These are phyloP conservation scores for Drosophila macrospina DNA, from an alignment of 2,888 invertebrate species.

Conservation along the genomic window DNA sequence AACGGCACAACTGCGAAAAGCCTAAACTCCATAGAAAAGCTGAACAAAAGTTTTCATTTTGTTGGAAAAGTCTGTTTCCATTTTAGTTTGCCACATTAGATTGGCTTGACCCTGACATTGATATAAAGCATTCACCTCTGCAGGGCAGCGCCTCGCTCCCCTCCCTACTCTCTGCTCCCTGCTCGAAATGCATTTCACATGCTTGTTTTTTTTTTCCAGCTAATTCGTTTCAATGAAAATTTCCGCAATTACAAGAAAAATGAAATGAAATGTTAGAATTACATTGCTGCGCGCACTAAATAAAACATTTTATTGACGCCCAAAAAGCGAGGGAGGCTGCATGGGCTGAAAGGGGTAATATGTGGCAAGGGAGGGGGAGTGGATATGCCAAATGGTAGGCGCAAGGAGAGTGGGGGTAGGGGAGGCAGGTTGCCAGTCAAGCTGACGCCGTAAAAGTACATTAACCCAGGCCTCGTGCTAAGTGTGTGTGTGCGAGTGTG, in stretches of 20 bases:
- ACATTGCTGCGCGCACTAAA: conserved; percentile 60
- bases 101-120: conserved; percentile 67
- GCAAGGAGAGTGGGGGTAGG: too few species aligned
- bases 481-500: conserved; percentile 13
- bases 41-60: too few species aligned
- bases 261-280: conserved; percentile 72
- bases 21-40: too few species aligned
- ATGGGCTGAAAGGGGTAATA: not conserved
- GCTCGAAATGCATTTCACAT: conserved; percentile 35
- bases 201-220: conserved; percentile 38
- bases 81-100: not conserved
- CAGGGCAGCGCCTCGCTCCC: too few species aligned
- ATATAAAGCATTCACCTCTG: conserved; percentile 63
- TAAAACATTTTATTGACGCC: conserved; percentile 60
- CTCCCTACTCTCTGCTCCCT: not conserved
- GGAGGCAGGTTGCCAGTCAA: conserved; percentile 58
- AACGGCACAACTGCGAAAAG: too few species aligned
- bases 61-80: too few species aligned
- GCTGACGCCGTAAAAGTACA: conserved; percentile 73
- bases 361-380: not conserved
- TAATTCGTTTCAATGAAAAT: conserved; percentile 79
- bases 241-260: conserved; percentile 70
- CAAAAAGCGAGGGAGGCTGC: conserved; percentile 36
- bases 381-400: not conserved
- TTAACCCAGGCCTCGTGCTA: conserved; percentile 65